Evolutionary conservation across 1,140 invertebrate species (phyloP), one percentile per base, ranked within the genome.

Genomic region (Diabrotica virgifera): DNA sequence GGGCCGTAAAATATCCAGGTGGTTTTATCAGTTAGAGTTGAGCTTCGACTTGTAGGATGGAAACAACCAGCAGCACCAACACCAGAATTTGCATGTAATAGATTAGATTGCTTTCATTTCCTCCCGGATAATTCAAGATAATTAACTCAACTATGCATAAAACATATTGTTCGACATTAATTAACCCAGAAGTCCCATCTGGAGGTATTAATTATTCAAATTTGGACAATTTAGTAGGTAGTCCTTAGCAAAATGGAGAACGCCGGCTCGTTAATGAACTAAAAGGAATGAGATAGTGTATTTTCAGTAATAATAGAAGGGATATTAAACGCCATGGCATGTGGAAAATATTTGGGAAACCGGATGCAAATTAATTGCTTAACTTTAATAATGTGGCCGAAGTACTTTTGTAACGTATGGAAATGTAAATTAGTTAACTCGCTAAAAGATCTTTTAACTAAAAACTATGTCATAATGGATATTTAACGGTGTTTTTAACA

Each of bases 131-230:
- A 24, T 24, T 24, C 40, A 46, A 46, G 40, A 46, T 46, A 24
- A 55, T 55, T 55, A 55, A 55, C 6, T 36, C 35, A 36, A 36
- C 53, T 55, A 55, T 55, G 53, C 53, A 55, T 55, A 55, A 55
- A 55, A 55, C 53, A 55, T 55, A 55, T 55, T 55, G 53, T 55
- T 55, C 53, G 53, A 55, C 53, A 55, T 55, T 55, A 55, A 55
- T 55, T 55, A 55, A 55, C 53, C 53, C 13, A 55, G 14, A 24
- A 24, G 13, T 55, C 11, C 13, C 53, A 55, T 55, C 35, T 55
- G 53, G 53, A 14, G 40, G 8, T 36, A 55, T 55, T 24, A 55
- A 36, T 55, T 55, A 55, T 55, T 55, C 53, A 55, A 55, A 36
- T 55, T 55, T 14, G 24, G 53, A 55, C 13, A 24, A 36, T 55